Evolutionary conservation across 1,140 invertebrate species (phyloP), one percentile per base, ranked within the genome.

Genomic region (Trichonephila inaurata): DNA sequence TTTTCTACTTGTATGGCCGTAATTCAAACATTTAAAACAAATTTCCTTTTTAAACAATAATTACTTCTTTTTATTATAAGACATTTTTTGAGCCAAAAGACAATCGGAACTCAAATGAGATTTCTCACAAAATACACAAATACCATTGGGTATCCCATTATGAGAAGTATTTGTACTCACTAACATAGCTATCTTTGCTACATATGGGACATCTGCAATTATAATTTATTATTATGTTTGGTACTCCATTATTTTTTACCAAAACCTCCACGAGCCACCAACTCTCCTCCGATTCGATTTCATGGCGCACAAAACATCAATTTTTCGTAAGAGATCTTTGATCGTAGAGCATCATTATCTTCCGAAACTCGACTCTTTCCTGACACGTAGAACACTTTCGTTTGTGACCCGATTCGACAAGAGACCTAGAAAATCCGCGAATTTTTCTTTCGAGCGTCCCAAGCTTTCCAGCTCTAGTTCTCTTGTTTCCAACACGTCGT

Each of bases 11-110:
- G 7, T 10, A 10, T 60, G 44, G 21, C 82, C 21, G 10, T 33
- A 24, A 16, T 60, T 85, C 18, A 85, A 10, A 85, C 44, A 85
- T 60, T 85, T 60, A 12, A 85, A 85, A 60, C 82, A 58, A 58
- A 60, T 28, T 51, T 8, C 21, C 7, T 60, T 85, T n/a, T 85
- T 58, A 44, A 83, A 51, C 40, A 60, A 24, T 58, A 60, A 0
- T 58, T 60, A 2, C 10, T 85, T 85, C 10, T 60, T 60, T 24
- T 85, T 21, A 58, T 58, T 24, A n/a, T 12, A 85, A 51, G 21
- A 85, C 44, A 24, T 60, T n/a, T 85, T 85, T 51, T 83, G 4
- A 85, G 21, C 44, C 19, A 85, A 60, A 58, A 58, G 21, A 51
- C 40, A 83, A 19, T 83, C 81, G 18, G 16, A 51, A 19, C 33